Percentiles rank a stretch among this genome's conserved stretches.
Conservation (phyloP, 1,140 invertebrate species). For the Ganaspis sp. region DNA sequence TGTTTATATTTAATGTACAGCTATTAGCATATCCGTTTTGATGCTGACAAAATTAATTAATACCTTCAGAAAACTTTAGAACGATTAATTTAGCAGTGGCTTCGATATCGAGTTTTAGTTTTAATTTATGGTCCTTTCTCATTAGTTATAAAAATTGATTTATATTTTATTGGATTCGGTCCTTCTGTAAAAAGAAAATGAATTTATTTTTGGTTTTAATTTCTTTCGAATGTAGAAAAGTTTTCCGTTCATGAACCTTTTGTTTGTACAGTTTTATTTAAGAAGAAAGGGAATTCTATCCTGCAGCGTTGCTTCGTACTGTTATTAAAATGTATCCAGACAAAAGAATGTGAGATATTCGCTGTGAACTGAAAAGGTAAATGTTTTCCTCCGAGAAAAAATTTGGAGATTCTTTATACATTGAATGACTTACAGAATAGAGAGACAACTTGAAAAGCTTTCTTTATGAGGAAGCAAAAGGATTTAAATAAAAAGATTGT, state of each 20-base stretch:
- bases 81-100: no score
- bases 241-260: not conserved
- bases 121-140: no score
- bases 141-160: no score
- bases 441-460: not conserved
- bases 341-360: conserved; percentile 5
- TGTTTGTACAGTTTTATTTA: not conserved
- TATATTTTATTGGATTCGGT: no score
- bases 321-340: conserved; percentile 1
- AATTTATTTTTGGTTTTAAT: not conserved
- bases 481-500: not conserved
- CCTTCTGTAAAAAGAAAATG: not conserved
- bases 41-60: no score
- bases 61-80: no score
- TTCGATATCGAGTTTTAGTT: no score
- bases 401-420: not conserved
- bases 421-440: not conserved
- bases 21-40: no score
- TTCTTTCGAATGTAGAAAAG: not conserved
- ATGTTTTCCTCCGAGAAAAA: not conserved
- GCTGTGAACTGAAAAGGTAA: not conserved
- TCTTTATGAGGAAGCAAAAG: not conserved
- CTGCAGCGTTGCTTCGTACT: not conserved
- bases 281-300: not conserved
- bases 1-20: no score